Evolutionary conservation across 2,888 invertebrate genomes (phyloP).

Genomic region (Harpalus rubripes): DNA sequence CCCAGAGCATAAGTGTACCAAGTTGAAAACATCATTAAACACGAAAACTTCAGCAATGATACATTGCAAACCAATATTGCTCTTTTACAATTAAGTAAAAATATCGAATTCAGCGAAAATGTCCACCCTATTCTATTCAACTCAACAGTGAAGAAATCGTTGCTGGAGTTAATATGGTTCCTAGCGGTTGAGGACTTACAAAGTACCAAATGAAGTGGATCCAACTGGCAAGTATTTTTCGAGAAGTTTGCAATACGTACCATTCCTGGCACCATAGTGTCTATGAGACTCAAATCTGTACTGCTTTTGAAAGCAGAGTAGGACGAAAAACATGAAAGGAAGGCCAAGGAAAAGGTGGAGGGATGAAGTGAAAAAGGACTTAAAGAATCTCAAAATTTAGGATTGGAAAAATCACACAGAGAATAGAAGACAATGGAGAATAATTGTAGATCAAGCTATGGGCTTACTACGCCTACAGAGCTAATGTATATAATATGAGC

Average conservation of each 20-base stretch:
- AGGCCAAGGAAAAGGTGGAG: too few species aligned
- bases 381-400: too few species aligned
- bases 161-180: constrained; percentile 74
- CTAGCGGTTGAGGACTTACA: constrained; percentile 75
- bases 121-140: constrained; percentile 70
- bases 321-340: too few species aligned
- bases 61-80: constrained; percentile 78
- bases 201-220: constrained; percentile 81
- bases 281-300: background rate
- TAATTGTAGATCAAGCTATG: too few species aligned
- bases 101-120: constrained; percentile 67
- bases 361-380: background rate
- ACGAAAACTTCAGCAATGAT: constrained; percentile 75
- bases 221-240: background rate
- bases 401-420: too few species aligned
- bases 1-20: constrained; percentile 76
- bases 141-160: constrained; percentile 74
- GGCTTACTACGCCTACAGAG: too few species aligned
- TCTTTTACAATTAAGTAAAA: constrained; percentile 74
- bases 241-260: background rate
- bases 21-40: constrained; percentile 75
- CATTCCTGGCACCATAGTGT: background rate
- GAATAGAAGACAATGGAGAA: too few species aligned
- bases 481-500: too few species aligned
- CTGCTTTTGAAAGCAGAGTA: too few species aligned